Conservation (phyloP, 2,888 invertebrate genomes). For the Drosophila histrio region DNA sequence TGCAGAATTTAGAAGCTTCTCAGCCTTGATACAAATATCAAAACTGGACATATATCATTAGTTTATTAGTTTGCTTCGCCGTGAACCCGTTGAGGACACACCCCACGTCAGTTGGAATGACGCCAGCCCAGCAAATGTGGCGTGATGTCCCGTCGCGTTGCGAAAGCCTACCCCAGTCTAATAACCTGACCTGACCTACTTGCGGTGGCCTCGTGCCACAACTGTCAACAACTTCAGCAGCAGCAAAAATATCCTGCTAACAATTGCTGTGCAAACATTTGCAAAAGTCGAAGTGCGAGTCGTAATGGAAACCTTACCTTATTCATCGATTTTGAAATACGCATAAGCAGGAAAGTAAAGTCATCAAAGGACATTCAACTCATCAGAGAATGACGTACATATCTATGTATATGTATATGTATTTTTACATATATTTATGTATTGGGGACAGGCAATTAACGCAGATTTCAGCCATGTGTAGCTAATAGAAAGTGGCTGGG, state of each 20-base stretch:
- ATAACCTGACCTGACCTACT: conserved; percentile 68
- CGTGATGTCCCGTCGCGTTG: conserved; percentile 47
- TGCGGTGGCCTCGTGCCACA: conserved; percentile 44
- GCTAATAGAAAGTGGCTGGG: conserved; percentile 39
- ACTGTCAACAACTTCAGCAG: neutral
- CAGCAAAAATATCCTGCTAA: conserved; percentile 8
- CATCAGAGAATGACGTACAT: neutral
- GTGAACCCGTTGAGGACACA: conserved; percentile 24
- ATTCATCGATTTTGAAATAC: conserved; percentile 61
- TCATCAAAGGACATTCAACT: conserved; percentile 67
- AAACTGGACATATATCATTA: conserved; percentile 21
- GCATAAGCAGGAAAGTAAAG: conserved; percentile 8
- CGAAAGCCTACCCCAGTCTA: conserved; percentile 8
- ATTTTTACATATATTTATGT: neutral
- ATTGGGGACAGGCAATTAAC: conserved; percentile 16
- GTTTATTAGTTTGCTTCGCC: conserved; percentile 36
- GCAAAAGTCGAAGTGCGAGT: conserved; percentile 38
- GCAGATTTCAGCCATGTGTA: conserved; percentile 11
- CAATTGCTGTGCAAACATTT: conserved; percentile 36
- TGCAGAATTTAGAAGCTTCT: too few species aligned
- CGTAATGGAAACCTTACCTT: conserved; percentile 60
- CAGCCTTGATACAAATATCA: too few species aligned
- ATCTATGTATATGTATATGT: neutral
- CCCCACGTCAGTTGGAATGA: conserved; percentile 42
- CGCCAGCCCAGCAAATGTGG: conserved; percentile 56